These are phyloP conservation scores for Aeoliscus strigatus DNA, from an alignment of 2,797 vertebrate genomes.

Conservation along the genomic window DNA sequence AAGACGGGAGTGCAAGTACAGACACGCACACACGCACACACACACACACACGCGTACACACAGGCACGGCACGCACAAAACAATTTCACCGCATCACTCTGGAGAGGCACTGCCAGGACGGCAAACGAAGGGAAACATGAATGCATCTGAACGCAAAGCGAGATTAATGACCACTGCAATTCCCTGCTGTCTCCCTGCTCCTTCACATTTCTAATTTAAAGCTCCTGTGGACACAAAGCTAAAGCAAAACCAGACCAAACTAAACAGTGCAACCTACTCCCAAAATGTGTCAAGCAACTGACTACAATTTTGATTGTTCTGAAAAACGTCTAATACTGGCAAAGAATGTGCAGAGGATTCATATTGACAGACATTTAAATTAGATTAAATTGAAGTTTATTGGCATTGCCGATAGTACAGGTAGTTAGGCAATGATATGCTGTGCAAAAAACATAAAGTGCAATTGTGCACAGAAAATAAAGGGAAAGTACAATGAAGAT, in stretches of 20 bases:
- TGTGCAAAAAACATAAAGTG: no score
- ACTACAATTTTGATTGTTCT: no score
- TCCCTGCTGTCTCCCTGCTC: slow-evolving; percentile 34
- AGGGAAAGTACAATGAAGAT: no score
- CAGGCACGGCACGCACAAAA: slow-evolving; percentile 21
- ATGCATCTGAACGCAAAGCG: slow-evolving; percentile 35
- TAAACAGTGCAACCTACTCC: no score
- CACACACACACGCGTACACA: slow-evolving; percentile 3
- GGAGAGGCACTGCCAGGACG: slow-evolving; percentile 32
- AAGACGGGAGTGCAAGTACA: slow-evolving; percentile 11
- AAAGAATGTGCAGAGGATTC: no score
- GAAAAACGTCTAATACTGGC: no score
- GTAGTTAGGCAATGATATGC: no score
- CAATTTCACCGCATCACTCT: slow-evolving; percentile 34
- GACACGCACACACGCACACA: slow-evolving; percentile 2
- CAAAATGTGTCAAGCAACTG: no score
- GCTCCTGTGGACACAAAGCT: slow-evolving; percentile 40
- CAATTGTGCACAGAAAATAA: no score
- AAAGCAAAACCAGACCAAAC: slow-evolving; percentile 26
- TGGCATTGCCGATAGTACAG: no score
- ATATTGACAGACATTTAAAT: no score
- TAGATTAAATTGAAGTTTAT: no score
- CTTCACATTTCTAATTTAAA: slow-evolving; percentile 58
- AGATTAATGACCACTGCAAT: slow-evolving; percentile 51
- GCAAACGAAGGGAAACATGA: slow-evolving; percentile 36